These are phyloP conservation scores for Oikopleura albicans DNA, from an alignment of 23 tunicate genomes.

Conservation along the genomic window DNA sequence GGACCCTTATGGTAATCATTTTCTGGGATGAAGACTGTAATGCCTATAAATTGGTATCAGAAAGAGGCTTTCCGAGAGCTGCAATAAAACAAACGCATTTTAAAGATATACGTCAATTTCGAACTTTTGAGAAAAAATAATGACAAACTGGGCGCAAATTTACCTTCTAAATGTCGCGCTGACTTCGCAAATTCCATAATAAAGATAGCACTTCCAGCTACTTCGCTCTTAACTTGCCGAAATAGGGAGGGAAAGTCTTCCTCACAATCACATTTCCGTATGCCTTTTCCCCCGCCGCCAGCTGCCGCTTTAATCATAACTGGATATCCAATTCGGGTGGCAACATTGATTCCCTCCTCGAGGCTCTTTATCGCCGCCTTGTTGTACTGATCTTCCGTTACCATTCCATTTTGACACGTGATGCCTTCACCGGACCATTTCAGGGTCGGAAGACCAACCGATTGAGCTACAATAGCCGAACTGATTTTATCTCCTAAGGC, in stretches of 20 bases:
- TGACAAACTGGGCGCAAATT: too few species aligned
- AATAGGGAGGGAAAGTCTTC: slow-evolving; percentile 74
- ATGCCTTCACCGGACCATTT: slow-evolving; percentile 80
- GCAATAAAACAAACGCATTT: too few species aligned
- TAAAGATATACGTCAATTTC: too few species aligned
- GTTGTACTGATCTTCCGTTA: slow-evolving; percentile 50
- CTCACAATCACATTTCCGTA: slow-evolving; percentile 40
- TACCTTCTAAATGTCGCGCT: not conserved
- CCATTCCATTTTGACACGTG: slow-evolving; percentile 21
- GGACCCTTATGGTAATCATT: too few species aligned
- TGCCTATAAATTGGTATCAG: too few species aligned
- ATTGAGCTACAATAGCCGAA: slow-evolving; percentile 84
- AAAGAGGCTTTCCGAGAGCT: too few species aligned
- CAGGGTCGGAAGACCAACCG: slow-evolving; percentile 62
- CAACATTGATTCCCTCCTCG: slow-evolving; percentile 62
- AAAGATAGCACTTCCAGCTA: slow-evolving; percentile 79
- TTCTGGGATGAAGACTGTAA: too few species aligned
- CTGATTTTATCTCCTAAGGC: slow-evolving; percentile 69
- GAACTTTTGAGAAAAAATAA: too few species aligned
- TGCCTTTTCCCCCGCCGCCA: slow-evolving; percentile 97
- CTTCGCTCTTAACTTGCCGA: slow-evolving; percentile 88
- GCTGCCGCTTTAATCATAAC: slow-evolving; percentile 94
- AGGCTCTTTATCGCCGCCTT: slow-evolving; percentile 64
- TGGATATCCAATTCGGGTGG: slow-evolving; percentile 61
- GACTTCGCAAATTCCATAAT: slow-evolving; percentile 51